phyloP scores from a whole-genome alignment of 30 jellyfish, hydroid and myxozoan species.

The Turritopsis rubra region DNA sequence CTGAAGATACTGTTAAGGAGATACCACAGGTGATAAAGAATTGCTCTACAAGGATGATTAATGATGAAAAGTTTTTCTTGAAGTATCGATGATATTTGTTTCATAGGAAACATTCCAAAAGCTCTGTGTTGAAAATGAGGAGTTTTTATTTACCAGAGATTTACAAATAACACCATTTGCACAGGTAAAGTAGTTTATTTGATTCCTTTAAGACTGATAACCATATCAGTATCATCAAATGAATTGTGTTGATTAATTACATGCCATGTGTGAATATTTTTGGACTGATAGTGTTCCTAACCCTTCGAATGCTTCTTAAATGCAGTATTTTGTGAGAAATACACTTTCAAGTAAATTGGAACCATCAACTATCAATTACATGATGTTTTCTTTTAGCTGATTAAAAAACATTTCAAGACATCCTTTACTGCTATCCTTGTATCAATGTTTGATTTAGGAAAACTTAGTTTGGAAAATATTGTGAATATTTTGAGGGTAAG shows the following conservation, averaged over 20 bases:
- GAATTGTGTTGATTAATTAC: too few species aligned
- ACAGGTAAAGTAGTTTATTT: constrained; percentile 2
- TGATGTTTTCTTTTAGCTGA: constrained; percentile 35
- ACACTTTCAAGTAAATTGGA: too few species aligned
- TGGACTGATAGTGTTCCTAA: too few species aligned
- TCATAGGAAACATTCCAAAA: constrained; percentile 10
- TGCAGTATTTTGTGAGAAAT: too few species aligned
- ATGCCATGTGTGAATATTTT: too few species aligned
- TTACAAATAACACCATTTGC: constrained; percentile 2
- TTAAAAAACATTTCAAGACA: constrained; percentile 31
- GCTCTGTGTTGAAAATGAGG: neutral
- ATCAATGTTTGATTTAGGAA: constrained; percentile 28
- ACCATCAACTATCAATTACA: too few species aligned
- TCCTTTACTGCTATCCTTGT: constrained; percentile 38
- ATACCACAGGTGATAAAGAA: constrained; percentile 37
- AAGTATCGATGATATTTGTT: too few species aligned
- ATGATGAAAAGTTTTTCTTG: too few species aligned
- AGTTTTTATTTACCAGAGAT: neutral
- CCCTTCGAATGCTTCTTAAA: too few species aligned
- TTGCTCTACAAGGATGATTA: too few species aligned
- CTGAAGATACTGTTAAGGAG: constrained; percentile 54
- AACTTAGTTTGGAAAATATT: constrained; percentile 24
- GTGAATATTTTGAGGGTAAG: constrained; percentile 44
- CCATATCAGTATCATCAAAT: neutral
- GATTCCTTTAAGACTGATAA: neutral